Evolutionary conservation across 2,888 invertebrate genomes (phyloP), one percentile per base, ranked within the genome.

Genomic region (Idaea biselata): DNA sequence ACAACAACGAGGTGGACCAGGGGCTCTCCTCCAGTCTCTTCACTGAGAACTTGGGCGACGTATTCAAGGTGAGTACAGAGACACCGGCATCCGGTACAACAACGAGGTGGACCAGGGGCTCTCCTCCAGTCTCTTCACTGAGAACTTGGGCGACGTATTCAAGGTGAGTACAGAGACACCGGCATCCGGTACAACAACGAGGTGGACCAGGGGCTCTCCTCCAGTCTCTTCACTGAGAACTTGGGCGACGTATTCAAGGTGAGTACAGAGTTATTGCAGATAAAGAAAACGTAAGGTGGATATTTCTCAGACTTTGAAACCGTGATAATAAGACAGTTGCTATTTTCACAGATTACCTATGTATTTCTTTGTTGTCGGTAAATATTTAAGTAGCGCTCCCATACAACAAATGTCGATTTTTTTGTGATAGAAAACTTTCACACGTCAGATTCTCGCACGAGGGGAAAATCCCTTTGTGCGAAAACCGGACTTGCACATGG

Each of bases 21-120:
- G 99, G 99, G 14, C 93, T 99, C 14, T 99, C 99, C 0, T 99
- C 99, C 55, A 98, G 99, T 78, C 90, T 99, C 16, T 99, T 99
- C 87, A 99, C 99, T 0, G 96, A 96, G 84, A 97, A 96, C 86
- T 90, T 99, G 62, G 94, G 94, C 16, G 96, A 96, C 77, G 94
- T 99, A 55, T 99, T 98, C 91, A 95, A 97, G 94, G 97, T 96
- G 88, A 73, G 61, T 66, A 32, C 6, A 6, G 32, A 32, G 4
- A 32, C 32, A 96, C 98, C 79, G 99, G 97, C 16, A 98, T 99
- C 71, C 81, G 90, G 64, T 96, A 97, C 94, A 99, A 99, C 88
- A 99, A 99, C 85, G 97, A 96, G 82, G 99, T 99, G 0, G 96
- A 97, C 62, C 99, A 99, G 91, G 99, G 99, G 14, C 93, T 99